A percentile compares a stretch with the other conserved stretches of the same genome.
These are phyloP conservation scores for Caenorhabditis plicata DNA, from an alignment of 2,888 invertebrate species.

Conservation along the genomic window DNA sequence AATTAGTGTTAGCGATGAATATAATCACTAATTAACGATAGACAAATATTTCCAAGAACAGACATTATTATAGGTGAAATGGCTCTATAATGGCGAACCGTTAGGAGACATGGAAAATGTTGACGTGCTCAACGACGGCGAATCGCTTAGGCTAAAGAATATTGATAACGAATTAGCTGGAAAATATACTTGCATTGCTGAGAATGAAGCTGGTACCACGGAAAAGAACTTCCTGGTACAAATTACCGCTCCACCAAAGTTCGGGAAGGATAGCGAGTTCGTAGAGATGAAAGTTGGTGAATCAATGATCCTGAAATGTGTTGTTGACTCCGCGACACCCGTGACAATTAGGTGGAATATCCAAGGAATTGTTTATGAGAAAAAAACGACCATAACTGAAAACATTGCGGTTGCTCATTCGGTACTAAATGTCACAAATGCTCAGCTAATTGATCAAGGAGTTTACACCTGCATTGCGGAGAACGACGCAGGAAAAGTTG, in stretches of 20 bases:
- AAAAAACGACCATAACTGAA: not conserved
- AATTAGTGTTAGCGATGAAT: no score
- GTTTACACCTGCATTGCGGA: slow-evolving; percentile 71
- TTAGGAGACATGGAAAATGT: slow-evolving; percentile 9
- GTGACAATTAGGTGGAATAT: slow-evolving; percentile 43
- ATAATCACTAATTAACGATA: no score
- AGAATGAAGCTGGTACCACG: slow-evolving; percentile 66
- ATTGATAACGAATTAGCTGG: slow-evolving; percentile 19
- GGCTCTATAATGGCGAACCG: slow-evolving; percentile 28
- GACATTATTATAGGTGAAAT: slow-evolving; percentile 27
- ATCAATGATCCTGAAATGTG: slow-evolving; percentile 66
- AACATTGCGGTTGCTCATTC: slow-evolving; percentile 32
- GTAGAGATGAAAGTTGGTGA: slow-evolving; percentile 62
- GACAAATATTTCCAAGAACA: not conserved
- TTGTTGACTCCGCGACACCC: slow-evolving; percentile 24
- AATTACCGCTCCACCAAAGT: slow-evolving; percentile 56
- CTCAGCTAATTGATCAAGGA: slow-evolving; percentile 70
- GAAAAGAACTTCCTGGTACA: slow-evolving; percentile 54
- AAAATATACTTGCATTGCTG: slow-evolving; percentile 66
- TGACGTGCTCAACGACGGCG: slow-evolving; percentile 18
- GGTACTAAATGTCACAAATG: slow-evolving; percentile 52
- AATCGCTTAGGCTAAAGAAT: slow-evolving; percentile 21
- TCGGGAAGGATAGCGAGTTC: slow-evolving; percentile 37
- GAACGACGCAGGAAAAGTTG: slow-evolving; percentile 71
- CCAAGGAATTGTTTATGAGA: slow-evolving; percentile 18